Evolutionary conservation across 2,888 invertebrate genomes (phyloP), one percentile per base, ranked within the genome.

Genomic region (Zygogramma bicolorata): DNA sequence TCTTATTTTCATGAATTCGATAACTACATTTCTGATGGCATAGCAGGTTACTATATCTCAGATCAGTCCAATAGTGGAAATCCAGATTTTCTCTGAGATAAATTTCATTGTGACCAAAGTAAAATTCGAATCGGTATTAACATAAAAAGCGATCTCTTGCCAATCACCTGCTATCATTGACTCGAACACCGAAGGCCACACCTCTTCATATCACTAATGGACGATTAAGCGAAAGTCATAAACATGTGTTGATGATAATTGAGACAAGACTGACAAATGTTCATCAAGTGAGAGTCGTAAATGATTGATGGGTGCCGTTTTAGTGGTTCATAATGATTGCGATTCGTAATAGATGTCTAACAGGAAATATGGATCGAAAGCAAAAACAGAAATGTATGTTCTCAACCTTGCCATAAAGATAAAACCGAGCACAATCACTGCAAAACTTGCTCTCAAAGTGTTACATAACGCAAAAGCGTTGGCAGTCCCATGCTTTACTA

Each of bases 401-500:
- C 53, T 5, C 27, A 53, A 53, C 53, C 53, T 53, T 53, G 53
- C 27, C 25, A n/a, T 53, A 27, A 27, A 25, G 53, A 53, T 53
- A 53, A 53, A 53, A n/a, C 27, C 13, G 7, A 27, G 53, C 27
- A 27, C 53, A 25, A 27, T 53, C 22, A n/a, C 53, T 53, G 53
- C 25, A 25, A 27, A 53, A 53, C 25, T 27, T n/a, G n/a, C n/a
- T 53, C 15, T 46, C 18, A 15, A 46, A 46, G 46, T 10, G 53
- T 53, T 53, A 53, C 27, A 53, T 53, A 53, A 53, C 53, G 25
- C 25, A 13, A 53, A 53, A 27, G 53, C 53, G 53, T 27, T 53
- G 53, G 53, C 53, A 25, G 15, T 22, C 7, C n/a, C 27, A 25
- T 53, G 53, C 27, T 53, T 53, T 53, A 53, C 53, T 27, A 4